These are phyloP conservation scores for Cyclophora punctaria DNA, from an alignment of 2,888 invertebrate genomes.

Conservation along the genomic window DNA sequence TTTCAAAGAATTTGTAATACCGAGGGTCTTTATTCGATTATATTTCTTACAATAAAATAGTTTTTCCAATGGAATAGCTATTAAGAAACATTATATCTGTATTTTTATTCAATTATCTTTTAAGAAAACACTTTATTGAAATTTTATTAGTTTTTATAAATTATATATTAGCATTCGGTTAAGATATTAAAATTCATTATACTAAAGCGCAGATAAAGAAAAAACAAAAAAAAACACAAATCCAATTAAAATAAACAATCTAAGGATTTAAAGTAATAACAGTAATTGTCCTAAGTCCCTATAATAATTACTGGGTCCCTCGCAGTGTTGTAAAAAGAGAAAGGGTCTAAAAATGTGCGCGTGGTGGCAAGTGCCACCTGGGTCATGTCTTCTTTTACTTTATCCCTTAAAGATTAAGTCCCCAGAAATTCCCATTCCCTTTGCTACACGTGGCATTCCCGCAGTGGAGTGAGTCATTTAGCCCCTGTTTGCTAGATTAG, in stretches of 20 bases:
- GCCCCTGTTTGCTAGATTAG: conserved; percentile 73
- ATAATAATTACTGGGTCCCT: conserved; percentile 52
- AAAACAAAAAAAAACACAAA: not conserved
- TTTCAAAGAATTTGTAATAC: too few relatives aligned
- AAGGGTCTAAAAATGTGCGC: conserved; percentile 58
- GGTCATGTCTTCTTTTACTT: conserved; percentile 73
- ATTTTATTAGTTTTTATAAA: too few relatives aligned
- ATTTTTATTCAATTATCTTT: too few relatives aligned
- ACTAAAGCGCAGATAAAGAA: too few relatives aligned
- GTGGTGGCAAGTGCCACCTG: conserved; percentile 60
- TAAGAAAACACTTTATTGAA: too few relatives aligned
- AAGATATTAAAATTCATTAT: too few relatives aligned
- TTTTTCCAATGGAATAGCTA: too few relatives aligned
- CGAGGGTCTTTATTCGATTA: too few relatives aligned
- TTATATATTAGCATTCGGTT: too few relatives aligned
- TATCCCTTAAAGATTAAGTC: conserved; percentile 73
- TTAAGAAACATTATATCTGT: too few relatives aligned
- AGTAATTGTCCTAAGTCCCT: conserved; percentile 45
- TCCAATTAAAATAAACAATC: conserved; percentile 2
- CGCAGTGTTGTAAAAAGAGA: conserved; percentile 51
- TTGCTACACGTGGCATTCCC: conserved; percentile 47
- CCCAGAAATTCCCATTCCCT: conserved; percentile 47
- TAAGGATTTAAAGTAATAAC: conserved; percentile 24
- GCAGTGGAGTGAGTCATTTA: conserved; percentile 71
- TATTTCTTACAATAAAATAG: too few relatives aligned